Evolutionary conservation across 2,888 invertebrate genomes (phyloP), one percentile per base, ranked within the genome.

Genomic region (Suillia variegata): DNA sequence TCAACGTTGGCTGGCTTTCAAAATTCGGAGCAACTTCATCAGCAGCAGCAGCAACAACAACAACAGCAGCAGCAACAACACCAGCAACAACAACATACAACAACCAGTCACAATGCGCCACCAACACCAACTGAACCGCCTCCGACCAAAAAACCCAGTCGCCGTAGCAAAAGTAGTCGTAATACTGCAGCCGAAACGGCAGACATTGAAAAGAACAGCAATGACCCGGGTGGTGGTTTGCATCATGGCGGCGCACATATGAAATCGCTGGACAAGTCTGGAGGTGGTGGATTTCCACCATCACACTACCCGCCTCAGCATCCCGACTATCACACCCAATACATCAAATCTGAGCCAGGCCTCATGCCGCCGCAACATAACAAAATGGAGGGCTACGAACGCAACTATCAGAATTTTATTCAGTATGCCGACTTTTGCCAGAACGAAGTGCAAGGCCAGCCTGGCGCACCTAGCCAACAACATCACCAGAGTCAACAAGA

Each of bases 351-450:
- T 38, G 81, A 81, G 56, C 81, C 81, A 2, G 81, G 81, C 0
- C 73, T 81, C 1, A 63, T 80, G 68, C 79, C 80, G 0, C 77
- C 75, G 22, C 79, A 79, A 50, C 76, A 74, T 56, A 80, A 78
- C 34, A 82, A 82, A 68, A 81, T 81, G 79, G 82, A 82, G 66
- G 82, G 82, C 20, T 82, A 82, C 57, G 82, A 82, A 62, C 77
- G 81, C 1, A 82, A 82, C 69, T 82, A 82, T 63, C 82, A 82
- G 67, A 82, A 82, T 62, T 82, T 82, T 56, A 82, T 82, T 38
- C 82, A 82, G 52, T 82, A 82, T 56, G 82, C 82, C 5, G 82
- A 82, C 64, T 82, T 79, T 64, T 82, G 82, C 60, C 82, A 82
- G 63, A 81, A 80, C 59, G 80, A 81, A 54, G 76, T 77, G 1